phyloP scores from a whole-genome alignment of 2,113 vertebrate species.

The Callaeas wilsoni region DNA sequence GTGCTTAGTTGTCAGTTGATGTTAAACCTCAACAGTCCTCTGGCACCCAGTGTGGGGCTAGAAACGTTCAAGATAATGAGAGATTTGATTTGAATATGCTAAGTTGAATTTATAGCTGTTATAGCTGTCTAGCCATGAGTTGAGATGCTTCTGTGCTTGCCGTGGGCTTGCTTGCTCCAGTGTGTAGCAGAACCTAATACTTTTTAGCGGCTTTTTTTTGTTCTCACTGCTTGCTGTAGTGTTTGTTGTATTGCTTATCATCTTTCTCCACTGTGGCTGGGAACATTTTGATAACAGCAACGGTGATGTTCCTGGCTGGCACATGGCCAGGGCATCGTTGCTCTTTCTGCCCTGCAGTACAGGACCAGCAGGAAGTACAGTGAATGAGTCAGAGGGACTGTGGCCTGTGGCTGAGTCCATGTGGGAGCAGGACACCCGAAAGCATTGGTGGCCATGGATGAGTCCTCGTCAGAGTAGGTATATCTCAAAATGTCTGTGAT shows the following conservation, averaged over 20 bases:
- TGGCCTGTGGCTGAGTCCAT: background rate
- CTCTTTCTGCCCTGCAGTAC: background rate
- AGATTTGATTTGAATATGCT: background rate
- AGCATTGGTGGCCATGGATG: background rate
- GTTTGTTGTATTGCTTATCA: background rate
- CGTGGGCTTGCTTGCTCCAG: background rate
- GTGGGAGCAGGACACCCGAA: background rate
- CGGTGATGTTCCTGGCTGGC: background rate
- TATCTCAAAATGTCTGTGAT: background rate
- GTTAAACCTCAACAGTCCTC: background rate
- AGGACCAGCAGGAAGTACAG: background rate
- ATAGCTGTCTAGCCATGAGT: background rate
- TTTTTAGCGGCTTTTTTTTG: background rate
- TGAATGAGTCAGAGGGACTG: background rate
- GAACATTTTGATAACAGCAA: background rate
- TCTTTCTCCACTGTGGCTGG: background rate
- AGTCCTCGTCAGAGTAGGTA: background rate
- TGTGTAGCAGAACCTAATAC: background rate
- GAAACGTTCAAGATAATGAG: background rate
- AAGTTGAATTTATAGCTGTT: background rate
- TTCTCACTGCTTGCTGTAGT: background rate
- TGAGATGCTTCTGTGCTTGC: background rate
- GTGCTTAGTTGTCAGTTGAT: background rate
- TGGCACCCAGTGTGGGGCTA: background rate
- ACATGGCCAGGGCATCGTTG: accelerated